These are phyloP conservation scores for Syngnathus scovelli DNA, from an alignment of 2,113 vertebrate genomes.

Conservation along the genomic window DNA sequence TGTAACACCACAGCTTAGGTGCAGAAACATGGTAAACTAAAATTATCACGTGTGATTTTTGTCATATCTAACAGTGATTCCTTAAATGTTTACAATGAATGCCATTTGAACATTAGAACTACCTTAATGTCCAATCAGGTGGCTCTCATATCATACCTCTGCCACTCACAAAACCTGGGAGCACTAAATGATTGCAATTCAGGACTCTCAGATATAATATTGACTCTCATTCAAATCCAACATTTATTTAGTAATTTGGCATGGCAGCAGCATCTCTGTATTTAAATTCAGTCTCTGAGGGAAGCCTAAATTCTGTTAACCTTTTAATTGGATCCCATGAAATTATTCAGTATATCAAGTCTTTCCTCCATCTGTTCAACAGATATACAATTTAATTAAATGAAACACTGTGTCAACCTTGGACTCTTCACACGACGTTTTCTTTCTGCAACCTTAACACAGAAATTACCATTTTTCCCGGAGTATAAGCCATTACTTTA, in stretches of 20 bases:
- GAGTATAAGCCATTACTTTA: too few relatives aligned
- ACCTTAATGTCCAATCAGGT: background rate
- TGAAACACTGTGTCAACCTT: background rate
- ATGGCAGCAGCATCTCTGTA: background rate
- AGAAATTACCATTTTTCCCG: background rate
- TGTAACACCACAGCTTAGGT: too few relatives aligned
- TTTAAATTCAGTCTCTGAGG: background rate
- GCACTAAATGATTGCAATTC: background rate
- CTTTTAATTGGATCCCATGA: background rate
- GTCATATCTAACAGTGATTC: too few relatives aligned
- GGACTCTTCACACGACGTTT: slow-evolving; percentile 1
- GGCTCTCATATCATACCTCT: background rate
- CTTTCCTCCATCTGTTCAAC: background rate
- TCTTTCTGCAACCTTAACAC: slow-evolving; percentile 11
- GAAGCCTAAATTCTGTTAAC: background rate
- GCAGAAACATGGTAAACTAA: too few relatives aligned
- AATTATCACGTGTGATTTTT: too few relatives aligned
- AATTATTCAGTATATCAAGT: background rate
- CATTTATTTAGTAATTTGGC: background rate
- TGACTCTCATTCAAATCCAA: background rate
- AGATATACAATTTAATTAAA: background rate
- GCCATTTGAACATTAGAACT: too few relatives aligned
- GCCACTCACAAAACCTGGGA: background rate
- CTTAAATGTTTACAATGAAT: too few relatives aligned
- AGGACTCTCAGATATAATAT: background rate